Conservation (phyloP, 1,140 invertebrate genomes). For the Apocrypta bakeri region DNA sequence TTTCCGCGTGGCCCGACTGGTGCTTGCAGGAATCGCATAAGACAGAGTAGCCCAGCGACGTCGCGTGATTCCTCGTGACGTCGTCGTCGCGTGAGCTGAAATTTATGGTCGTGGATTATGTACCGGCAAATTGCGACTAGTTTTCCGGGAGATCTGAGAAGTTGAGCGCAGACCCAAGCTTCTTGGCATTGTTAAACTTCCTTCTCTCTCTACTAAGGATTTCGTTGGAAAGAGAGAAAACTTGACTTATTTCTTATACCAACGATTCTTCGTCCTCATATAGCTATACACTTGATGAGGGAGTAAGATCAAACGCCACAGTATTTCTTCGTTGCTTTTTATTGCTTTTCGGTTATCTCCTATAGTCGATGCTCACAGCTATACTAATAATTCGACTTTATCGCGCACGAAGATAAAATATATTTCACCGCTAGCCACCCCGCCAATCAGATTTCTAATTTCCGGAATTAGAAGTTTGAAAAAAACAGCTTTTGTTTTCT, state of each 20-base stretch:
- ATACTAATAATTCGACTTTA: too few species aligned
- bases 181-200: slow-evolving; percentile 40
- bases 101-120: slow-evolving; percentile 50
- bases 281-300: background rate
- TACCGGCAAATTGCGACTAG: slow-evolving; percentile 50
- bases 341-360: background rate
- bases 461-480: slow-evolving; percentile 43
- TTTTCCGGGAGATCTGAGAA: slow-evolving; percentile 42
- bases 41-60: slow-evolving; percentile 16
- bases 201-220: background rate
- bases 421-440: background rate
- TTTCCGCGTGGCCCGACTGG: background rate
- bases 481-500: too few species aligned
- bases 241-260: background rate
- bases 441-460: slow-evolving; percentile 31
- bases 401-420: background rate
- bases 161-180: background rate
- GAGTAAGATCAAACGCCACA: background rate
- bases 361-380: background rate
- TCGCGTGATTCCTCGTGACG: slow-evolving; percentile 47
- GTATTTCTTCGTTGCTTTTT: background rate
- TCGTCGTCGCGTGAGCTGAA: slow-evolving; percentile 40
- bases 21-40: background rate
- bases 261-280: background rate
- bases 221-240: background rate